Conservation (phyloP, 2,113 vertebrate genomes). For the Phalacrocorax brasilianus region DNA sequence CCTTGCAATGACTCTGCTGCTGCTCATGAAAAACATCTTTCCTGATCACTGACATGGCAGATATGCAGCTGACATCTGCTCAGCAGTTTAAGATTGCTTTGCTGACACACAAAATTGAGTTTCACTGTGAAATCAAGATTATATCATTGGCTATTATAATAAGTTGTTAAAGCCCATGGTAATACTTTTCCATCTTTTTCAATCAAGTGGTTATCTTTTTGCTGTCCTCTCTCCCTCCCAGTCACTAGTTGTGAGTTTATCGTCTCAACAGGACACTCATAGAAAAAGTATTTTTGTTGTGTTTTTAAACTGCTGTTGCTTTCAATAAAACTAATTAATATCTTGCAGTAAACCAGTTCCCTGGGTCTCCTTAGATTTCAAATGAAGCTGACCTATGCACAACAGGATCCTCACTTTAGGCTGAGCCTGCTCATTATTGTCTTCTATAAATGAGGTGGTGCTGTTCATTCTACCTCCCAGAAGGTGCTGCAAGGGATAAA, state of each 20-base stretch:
- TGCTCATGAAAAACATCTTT: slow-evolving; percentile 52
- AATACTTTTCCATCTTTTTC: slow-evolving; percentile 9
- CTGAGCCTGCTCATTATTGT: not conserved
- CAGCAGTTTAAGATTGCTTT: slow-evolving; percentile 38
- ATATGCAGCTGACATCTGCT: slow-evolving; percentile 62
- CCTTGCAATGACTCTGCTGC: not conserved
- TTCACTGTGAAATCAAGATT: slow-evolving; percentile 43
- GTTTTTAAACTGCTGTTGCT: not conserved
- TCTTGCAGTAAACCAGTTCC: not conserved
- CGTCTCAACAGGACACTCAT: not conserved
- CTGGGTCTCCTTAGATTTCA: not conserved
- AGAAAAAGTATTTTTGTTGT: not conserved
- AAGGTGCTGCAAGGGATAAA: not conserved
- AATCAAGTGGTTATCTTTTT: slow-evolving; percentile 14
- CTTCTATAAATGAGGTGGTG: slow-evolving; percentile 12
- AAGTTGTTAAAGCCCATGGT: slow-evolving; percentile 18
- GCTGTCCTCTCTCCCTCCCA: not conserved
- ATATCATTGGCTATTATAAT: slow-evolving; percentile 35
- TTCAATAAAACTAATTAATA: slow-evolving; percentile 34
- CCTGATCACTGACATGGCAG: slow-evolving; percentile 36
- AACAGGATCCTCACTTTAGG: not conserved
- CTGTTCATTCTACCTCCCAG: not conserved
- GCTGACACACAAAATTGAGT: slow-evolving; percentile 57
- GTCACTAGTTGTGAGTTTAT: not conserved
- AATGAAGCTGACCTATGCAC: slow-evolving; percentile 41